A percentile compares a stretch with the other conserved stretches of the same genome.
phyloP scores from a whole-genome alignment of 2,797 vertebrate species.

The Alectoris magna region DNA sequence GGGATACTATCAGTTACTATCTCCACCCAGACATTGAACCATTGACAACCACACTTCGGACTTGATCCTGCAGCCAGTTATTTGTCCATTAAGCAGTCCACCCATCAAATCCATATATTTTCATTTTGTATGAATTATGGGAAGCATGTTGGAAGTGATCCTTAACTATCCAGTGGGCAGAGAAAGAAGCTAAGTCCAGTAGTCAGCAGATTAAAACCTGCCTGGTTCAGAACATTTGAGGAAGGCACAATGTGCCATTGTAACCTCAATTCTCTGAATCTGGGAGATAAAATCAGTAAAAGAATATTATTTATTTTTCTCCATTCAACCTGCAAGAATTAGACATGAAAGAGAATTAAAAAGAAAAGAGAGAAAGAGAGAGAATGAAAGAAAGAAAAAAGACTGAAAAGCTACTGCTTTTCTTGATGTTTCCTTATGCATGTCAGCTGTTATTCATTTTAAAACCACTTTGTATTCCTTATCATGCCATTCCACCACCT shows the following conservation, averaged over 20 bases:
- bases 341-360: background rate
- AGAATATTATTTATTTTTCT: background rate
- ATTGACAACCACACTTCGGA: too few relatives aligned
- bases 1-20: too few relatives aligned
- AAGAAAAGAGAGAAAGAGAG: background rate
- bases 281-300: background rate
- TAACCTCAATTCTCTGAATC: background rate
- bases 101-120: too few relatives aligned
- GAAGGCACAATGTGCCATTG: fast-evolving
- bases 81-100: too few relatives aligned
- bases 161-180: background rate
- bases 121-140: background rate
- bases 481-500: background rate
- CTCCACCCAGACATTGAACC: too few relatives aligned
- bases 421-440: background rate
- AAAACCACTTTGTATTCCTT: background rate
- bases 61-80: too few relatives aligned
- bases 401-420: background rate
- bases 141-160: background rate
- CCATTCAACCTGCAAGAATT: background rate
- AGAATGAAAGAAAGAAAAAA: background rate
- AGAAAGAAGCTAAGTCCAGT: background rate
- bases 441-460: background rate
- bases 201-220: background rate
- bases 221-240: background rate